Base-by-base conservation (phyloP, 35 echinoderm and acorn worm species). In the Holothuria glaberrima region DNA sequence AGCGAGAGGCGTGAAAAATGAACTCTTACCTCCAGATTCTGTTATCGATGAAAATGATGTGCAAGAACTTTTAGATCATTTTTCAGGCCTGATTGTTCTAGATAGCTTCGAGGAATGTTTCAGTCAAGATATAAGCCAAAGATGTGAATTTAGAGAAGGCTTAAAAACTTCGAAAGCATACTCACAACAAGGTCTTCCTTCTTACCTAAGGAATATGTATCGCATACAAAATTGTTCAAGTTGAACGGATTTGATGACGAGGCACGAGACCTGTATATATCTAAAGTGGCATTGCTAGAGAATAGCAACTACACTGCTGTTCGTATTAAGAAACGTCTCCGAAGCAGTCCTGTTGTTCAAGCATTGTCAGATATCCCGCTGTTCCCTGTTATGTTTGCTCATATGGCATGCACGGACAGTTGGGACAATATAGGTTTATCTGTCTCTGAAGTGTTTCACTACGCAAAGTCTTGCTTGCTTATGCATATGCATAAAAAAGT, bases 51-150 rank as follows among this genome's bases (percentile, higher is more conserved):
- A 14, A 20, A 45, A 76, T 45, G 72, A 76, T 21, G 46, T 76
- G 7, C 36, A 76, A 19, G 24, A 13, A 18, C 35, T 76, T 76
- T 31, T 76, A 5, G 36, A 76, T 76, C 21, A 45, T 24, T 41
- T 33, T 33, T 76, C 72, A 3, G 72, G 36, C 7, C 17, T 76
- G 21, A 76, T 76, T n/a, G 25, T 76, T 31, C 36, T 76, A 2
- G 72, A 76, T 19, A 44, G 34, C 9, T 76, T 76, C 21, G 72
- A 76, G 12, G 72, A 76, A 76, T 45, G n/a, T 46, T n/a, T 21
- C 0, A 31, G 41, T 45, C 12, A 17, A 10, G 25, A 45, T 21
- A 7, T 31, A 41, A 33, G 33, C n/a, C 31, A 45, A 21, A 41
- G 72, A 5, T 45, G 41, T 76, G 9, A 45, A 38, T 45, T 44